Evolutionary conservation across 1,140 invertebrate genomes (phyloP), one percentile per base, ranked within the genome.

Genomic region (Solenopsis invicta): DNA sequence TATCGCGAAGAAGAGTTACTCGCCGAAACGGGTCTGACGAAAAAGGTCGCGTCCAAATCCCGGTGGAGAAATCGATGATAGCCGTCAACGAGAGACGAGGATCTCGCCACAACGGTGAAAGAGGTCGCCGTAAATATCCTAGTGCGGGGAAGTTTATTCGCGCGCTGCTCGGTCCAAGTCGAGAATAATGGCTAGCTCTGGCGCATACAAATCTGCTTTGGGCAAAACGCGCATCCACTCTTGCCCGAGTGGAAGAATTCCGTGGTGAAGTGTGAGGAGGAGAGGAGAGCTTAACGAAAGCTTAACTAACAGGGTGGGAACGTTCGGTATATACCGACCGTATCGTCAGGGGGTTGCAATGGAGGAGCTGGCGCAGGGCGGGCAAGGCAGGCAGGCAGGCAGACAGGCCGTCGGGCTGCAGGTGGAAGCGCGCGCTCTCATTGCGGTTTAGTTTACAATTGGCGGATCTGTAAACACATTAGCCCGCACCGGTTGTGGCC

Each of bases 381-480:
- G 48, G 34, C 69, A 4, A 56, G 48, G 34, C 69, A 4, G 37
- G 21, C 45, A 41, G 13, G 81, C 41, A 29, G 29, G 29, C 29
- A 29, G 29, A 29, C 56, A 54, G 54, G 34, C 69, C 10, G 37
- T 18, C 45, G 48, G 16, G 81, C 41, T 50, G 67, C 69, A 86
- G 67, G 8, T 87, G 74, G 66, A 24, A 54, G 48, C 29, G 52
- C 41, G 48, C 50, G 52, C 62, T 52, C 34, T 67, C 61, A 69
- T 82, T 81, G 81, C 50, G 89, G 89, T 90, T 81, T 90, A 62
- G 86, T 90, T 91, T 88, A 77, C 89, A 90, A 90, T 90, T 67
- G 89, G 62, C 76, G 85, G 71, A 87, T 90, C 82, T 87, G 90
- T 89, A 91, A 91, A 91, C 89, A 90, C 89, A 89, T 91, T 91